Evolutionary conservation across 2,113 vertebrate species (phyloP), one percentile per base, ranked within the genome.

Genomic region (Laterallus jamaicensis): DNA sequence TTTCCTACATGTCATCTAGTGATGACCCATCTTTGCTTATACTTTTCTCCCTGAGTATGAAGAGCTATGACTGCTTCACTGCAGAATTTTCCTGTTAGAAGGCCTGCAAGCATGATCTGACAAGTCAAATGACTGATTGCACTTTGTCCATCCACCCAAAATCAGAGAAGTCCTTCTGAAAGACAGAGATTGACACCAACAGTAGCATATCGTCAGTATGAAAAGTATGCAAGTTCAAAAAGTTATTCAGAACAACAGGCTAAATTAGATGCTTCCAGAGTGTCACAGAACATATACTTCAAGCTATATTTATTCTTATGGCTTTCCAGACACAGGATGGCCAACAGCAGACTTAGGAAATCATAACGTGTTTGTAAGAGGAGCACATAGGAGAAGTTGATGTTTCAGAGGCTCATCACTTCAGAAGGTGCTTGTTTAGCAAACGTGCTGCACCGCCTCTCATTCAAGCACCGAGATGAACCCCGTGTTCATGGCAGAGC

Each of bases 401-500:
- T 69, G 40, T 32, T 80, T 37, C 24, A 47, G 75, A 86, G 20
- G 39, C 79, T 80, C 47, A 35, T 42, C 71, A 22, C 75, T 55
- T 74, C 59, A 70, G 64, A 28, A 74, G 64, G 52, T 42, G 59
- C n/a, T 28, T 32, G 66, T 71, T 76, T 44, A 1, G 13, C 0
- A 2, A 13, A 68, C 59, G 86, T 0, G 5, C 86, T 32, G 56
- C 32, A 16, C 76, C 2, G 5, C 83, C 86, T 93, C 83, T 83
- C 60, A 39, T 24, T 12, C 28, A 6, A 37, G 69, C 56, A 5
- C 15, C 0, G 3, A 59, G 86, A 42, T 12, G 79, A 26, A 63
- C 68, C 35, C 9, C 3, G 52, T 0, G 1, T 63, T 66, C 0
- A 1, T 1, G 24, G 81, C 14, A 29, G 18, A 40, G 31, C 5